A percentile compares a stretch with the other conserved stretches of the same genome.
These are phyloP conservation scores for Cranoglanis bouderius DNA, from an alignment of 2,113 vertebrate genomes.

Conservation along the genomic window DNA sequence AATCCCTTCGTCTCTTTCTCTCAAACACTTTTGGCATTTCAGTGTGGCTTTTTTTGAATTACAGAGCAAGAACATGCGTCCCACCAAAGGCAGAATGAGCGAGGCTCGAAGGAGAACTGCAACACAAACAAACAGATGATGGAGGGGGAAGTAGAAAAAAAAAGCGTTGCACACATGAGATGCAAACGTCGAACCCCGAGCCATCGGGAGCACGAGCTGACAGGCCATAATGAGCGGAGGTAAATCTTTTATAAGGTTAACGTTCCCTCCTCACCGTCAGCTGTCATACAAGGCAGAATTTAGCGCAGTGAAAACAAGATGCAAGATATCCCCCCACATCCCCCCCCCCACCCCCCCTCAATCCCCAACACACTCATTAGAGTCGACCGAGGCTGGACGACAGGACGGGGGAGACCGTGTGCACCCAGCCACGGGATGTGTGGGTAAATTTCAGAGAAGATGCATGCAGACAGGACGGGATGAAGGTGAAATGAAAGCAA, in stretches of 20 bases:
- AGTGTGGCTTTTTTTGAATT: constrained; percentile 25
- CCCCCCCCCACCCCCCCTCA: constrained; percentile 70
- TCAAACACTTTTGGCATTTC: constrained; percentile 44
- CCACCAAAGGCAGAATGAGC: constrained; percentile 48
- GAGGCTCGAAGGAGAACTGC: constrained; percentile 48
- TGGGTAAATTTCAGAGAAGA: constrained; percentile 79
- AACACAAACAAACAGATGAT: constrained; percentile 53
- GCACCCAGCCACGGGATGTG: constrained; percentile 79
- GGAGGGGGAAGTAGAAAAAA: constrained; percentile 36
- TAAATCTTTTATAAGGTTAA: constrained; percentile 97
- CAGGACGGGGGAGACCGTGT: constrained; percentile 56
- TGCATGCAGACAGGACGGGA: constrained; percentile 43
- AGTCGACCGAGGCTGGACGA: constrained; percentile 81
- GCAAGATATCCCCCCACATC: constrained; percentile 27
- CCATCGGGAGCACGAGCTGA: constrained; percentile 82
- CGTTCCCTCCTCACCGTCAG: constrained; percentile 79
- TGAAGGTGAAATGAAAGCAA: constrained; percentile 50
- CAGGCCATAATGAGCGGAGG: constrained; percentile 92
- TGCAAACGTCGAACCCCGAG: constrained; percentile 80
- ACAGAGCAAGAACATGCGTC: constrained; percentile 42
- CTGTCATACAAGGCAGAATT: constrained; percentile 95
- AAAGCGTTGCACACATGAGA: constrained; percentile 51
- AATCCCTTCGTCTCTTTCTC: constrained; percentile 34
- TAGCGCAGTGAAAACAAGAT: constrained; percentile 75
- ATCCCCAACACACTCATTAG: constrained; percentile 76